phyloP scores from a whole-genome alignment of 2,797 vertebrate genomes.

The Ceyx erithaca region DNA sequence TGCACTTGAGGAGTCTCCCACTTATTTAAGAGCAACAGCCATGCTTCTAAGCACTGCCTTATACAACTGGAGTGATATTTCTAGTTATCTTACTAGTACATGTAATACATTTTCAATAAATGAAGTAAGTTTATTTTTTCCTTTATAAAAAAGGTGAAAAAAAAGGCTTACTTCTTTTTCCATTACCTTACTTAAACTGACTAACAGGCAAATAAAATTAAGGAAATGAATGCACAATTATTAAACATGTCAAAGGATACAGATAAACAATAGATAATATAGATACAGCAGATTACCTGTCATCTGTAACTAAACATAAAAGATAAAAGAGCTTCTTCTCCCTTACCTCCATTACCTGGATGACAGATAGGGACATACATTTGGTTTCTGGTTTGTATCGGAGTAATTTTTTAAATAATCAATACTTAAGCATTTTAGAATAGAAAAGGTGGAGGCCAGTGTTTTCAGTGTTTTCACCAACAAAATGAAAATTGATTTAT shows the following conservation, averaged over 20 bases:
- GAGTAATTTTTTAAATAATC: not conserved
- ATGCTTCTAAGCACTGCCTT: not conserved
- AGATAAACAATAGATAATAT: not conserved
- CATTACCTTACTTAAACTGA: not conserved
- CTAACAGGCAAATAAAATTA: not conserved
- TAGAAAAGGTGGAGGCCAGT: not conserved
- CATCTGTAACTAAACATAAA: not conserved
- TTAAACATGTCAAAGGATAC: not conserved
- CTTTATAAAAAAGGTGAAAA: not conserved
- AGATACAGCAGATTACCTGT: not conserved
- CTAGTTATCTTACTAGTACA: not conserved
- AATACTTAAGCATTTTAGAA: not conserved
- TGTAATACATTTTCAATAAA: not conserved
- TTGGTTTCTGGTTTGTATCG: not conserved
- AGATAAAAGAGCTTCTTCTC: not conserved
- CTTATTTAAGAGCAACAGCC: not conserved
- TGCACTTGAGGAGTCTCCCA: not conserved
- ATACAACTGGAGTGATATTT: not conserved
- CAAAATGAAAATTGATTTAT: not conserved
- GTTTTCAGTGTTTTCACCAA: not conserved
- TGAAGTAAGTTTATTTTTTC: not conserved
- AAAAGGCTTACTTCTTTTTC: not conserved
- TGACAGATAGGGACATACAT: accelerated
- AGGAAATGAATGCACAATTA: not conserved
- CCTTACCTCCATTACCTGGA: not conserved